Evolutionary conservation across 2,797 vertebrate species (phyloP), one percentile per base, ranked within the genome.

Genomic region (Falco cherrug): DNA sequence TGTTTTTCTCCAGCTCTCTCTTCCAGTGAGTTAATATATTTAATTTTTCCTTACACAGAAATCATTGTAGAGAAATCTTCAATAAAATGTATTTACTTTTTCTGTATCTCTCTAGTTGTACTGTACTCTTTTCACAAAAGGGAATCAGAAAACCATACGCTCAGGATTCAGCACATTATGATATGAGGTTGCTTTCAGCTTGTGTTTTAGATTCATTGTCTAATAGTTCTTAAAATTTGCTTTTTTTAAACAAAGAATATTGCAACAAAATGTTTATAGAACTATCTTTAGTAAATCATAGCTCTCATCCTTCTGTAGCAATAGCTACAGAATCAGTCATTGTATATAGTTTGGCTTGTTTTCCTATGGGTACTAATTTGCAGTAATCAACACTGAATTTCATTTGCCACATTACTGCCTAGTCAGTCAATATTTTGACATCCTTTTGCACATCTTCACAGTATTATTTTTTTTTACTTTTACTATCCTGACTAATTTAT

Each of bases 361-460:
- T 92, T 90, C 48, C 61, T 80, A 8, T 6, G 6, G 6, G 9
- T 64, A 78, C n/a, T 78, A 60, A 78, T 88, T 93, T 80, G 13
- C 35, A 41, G 35, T 77, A 88, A 96, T 93, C 48, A 70, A 75
- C 76, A 53, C 48, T 45, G 48, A 81, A 84, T 93, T 78, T 84
- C 15, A 41, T 75, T 94, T 84, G 28, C 37, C 37, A 86, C 17
- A 92, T 90, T 88, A 86, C 68, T 90, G 24, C 57, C 39, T 78
- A 75, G 31, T 75, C 61, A 74, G 43, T 77, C 91, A 88, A 92
- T 90, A 93, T 92, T 93, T 95, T 78, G 57, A 88, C 80, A 93
- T 35, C 43, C 12, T 88, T 75, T 69, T 90, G 19, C 45, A 75
- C 5, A 45, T n/a, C 25, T 81, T 71, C 50, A 57, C 12, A 26